Conservation (phyloP, 2,113 vertebrate species). For the Sinocyclocheilus rhinocerous region DNA sequence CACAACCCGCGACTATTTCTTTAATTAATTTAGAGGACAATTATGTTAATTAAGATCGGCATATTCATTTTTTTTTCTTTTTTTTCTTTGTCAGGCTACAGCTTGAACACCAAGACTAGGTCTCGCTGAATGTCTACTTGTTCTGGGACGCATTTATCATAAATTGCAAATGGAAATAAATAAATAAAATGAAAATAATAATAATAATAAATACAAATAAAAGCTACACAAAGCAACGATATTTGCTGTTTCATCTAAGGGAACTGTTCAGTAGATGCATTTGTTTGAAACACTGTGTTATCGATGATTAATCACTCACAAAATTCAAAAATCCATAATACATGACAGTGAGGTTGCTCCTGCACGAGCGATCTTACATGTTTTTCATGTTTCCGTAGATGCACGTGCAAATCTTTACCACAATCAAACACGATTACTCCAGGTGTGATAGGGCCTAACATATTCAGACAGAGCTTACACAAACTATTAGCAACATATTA, state of each 20-base stretch:
- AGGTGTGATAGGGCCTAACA: neutral
- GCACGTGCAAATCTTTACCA: neutral
- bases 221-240: neutral
- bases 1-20: slow-evolving; percentile 35
- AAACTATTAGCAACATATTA: neutral
- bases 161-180: too few species aligned
- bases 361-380: neutral
- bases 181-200: too few species aligned
- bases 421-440: neutral
- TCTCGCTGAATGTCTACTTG: neutral
- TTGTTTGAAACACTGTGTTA: neutral
- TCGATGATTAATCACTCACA: neutral
- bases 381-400: neutral
- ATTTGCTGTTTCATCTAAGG: neutral
- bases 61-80: slow-evolving; percentile 16
- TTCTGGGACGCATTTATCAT: neutral
- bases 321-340: neutral
- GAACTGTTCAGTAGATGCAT: neutral
- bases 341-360: neutral
- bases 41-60: slow-evolving; percentile 50
- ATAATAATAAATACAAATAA: neutral
- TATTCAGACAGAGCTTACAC: neutral
- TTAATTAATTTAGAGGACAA: slow-evolving; percentile 51
- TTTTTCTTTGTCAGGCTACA: slow-evolving; percentile 36
- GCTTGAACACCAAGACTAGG: neutral